A percentile compares a stretch with the other conserved stretches of the same genome.
Evolutionary conservation across 2,113 vertebrate species (phyloP).

Genomic region (Lathamus discolor): DNA sequence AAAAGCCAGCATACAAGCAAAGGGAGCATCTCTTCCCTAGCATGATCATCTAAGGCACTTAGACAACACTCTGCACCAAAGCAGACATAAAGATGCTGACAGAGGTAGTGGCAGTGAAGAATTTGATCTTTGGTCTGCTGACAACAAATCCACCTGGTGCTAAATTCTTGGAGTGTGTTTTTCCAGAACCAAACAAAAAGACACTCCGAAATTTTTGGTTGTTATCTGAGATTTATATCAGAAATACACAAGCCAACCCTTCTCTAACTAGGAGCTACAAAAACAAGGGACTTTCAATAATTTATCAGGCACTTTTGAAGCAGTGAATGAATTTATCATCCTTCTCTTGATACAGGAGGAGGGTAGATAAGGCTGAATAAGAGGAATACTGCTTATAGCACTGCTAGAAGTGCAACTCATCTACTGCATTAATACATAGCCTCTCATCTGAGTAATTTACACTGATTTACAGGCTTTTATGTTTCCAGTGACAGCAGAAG

Average conservation of each 20-base stretch:
- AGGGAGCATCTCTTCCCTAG: neutral
- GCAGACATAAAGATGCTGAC: neutral
- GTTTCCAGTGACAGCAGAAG: neutral
- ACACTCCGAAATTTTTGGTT: neutral
- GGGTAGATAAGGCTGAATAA: neutral
- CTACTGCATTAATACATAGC: neutral
- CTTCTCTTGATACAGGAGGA: neutral
- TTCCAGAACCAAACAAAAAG: neutral
- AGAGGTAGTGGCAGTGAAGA: neutral
- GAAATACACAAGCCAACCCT: neutral
- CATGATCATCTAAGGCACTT: neutral
- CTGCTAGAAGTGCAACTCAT: neutral
- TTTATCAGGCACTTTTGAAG: neutral
- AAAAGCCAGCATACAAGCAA: neutral
- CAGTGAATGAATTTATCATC: neutral
- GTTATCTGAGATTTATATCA: neutral
- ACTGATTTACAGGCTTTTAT: neutral
- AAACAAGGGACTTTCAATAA: neutral
- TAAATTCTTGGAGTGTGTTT: neutral
- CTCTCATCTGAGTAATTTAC: neutral
- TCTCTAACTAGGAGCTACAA: neutral
- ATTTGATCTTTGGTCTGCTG: neutral
- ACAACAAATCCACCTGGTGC: neutral
- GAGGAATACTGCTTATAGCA: neutral
- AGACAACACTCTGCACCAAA: neutral